Conservation (phyloP, 2,888 invertebrate species). For the Ochropacha duplaris region DNA sequence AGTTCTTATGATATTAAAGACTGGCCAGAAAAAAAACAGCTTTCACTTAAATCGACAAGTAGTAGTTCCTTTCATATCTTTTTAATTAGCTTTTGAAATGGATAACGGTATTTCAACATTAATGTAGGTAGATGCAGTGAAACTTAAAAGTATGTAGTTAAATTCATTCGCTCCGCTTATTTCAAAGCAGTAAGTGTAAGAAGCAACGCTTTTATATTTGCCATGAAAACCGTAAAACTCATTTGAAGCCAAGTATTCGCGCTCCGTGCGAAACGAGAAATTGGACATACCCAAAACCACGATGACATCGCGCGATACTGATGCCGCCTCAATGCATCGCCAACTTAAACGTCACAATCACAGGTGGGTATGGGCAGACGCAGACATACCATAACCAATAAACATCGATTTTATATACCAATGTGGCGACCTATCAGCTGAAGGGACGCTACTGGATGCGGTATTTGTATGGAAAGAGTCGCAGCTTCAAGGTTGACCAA, state of each 20-base stretch:
- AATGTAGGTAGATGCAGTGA: background rate
- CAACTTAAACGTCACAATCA: conserved; percentile 56
- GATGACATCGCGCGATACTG: conserved; percentile 57
- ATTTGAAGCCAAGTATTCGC: conserved; percentile 45
- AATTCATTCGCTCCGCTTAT: conserved; percentile 20
- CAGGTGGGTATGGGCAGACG: conserved; percentile 36
- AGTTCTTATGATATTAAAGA: too few relatives aligned
- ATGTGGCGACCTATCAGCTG: conserved; percentile 55
- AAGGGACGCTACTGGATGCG: conserved; percentile 62
- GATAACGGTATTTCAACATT: background rate
- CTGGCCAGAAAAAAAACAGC: too few relatives aligned
- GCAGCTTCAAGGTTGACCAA: conserved; percentile 63
- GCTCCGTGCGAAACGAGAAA: conserved; percentile 42
- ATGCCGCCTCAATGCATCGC: conserved; percentile 52
- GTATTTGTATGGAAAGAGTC: conserved; percentile 64
- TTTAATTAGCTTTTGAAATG: too few relatives aligned
- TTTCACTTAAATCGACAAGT: too few relatives aligned
- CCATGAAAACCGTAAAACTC: conserved; percentile 33
- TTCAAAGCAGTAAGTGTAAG: conserved; percentile 17
- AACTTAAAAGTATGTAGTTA: background rate
- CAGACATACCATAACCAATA: conserved; percentile 45
- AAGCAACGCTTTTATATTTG: conserved; percentile 26
- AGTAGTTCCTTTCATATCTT: too few relatives aligned
- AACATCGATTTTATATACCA: conserved; percentile 40
- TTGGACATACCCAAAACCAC: conserved; percentile 72